Base-by-base conservation (phyloP, 1,140 invertebrate genomes). In the Drosophila hydei region DNA sequence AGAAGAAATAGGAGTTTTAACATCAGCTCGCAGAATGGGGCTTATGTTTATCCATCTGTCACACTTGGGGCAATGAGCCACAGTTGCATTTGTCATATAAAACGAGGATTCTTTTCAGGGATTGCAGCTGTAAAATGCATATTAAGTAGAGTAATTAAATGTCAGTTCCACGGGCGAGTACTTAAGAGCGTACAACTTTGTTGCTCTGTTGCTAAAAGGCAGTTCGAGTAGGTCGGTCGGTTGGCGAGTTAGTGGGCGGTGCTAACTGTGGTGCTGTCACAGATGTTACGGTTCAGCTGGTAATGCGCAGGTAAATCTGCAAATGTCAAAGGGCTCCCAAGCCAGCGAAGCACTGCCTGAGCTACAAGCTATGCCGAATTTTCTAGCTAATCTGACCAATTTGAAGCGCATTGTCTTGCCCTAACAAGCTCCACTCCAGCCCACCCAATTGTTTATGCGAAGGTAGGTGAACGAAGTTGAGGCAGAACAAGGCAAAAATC, bases 381-480 rank as follows among this genome's bases (percentile, higher is more conserved):
- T 43, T 43, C 77, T 6, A 61, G 76, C 77, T 88, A 87, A 87
- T 87, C 83, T 88, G 85, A 81, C 81, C 81, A 87, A 88, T 87
- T 88, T 85, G 76, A 78, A 72, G 81, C 70, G 77, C 74, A 87
- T 88, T 87, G 81, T 87, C 81, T 85, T 75, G 59, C 67, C 74
- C 45, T 54, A 12, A 12, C 30, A 12, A 33, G 7, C 3, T 11
- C 33, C 33, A 36, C 33, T 36, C 6, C 33, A n/a, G n/a, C n/a
- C n/a, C 68, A 74, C 63, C 69, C 75, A 23, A 73, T 65, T 81
- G 69, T 77, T 54, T 56, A 60, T 73, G 62, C 55, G 62, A 42
- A 42, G 43, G 54, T 40, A 51, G 43, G 62, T 18, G 58, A 48
- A 43, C 52, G 73, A 0, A 18, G 11, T 36, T 50, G 70, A 9